Percentiles rank a stretch among this genome's conserved stretches.
Evolutionary conservation across 2,113 vertebrate species (phyloP).

Genomic region (Noturus placidus): DNA sequence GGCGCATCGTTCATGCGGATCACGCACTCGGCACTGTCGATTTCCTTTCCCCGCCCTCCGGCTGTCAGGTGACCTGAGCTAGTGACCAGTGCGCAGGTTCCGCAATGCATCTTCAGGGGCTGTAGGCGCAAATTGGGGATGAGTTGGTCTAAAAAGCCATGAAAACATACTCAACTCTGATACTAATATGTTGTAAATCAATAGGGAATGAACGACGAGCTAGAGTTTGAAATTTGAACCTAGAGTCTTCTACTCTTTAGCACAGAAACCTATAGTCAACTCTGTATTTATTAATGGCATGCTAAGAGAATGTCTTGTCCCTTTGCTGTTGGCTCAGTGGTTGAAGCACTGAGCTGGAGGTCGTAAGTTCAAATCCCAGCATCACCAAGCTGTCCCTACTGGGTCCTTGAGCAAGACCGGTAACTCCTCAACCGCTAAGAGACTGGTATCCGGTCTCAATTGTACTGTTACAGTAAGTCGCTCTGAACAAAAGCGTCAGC

Average conservation of each 20-base stretch:
- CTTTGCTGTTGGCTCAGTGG: neutral
- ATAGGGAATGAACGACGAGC: neutral
- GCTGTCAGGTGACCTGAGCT: slow-evolving; percentile 91
- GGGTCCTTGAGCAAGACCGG: neutral
- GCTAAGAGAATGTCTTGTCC: neutral
- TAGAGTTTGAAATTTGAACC: neutral
- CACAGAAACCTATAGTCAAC: neutral
- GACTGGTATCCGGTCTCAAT: neutral
- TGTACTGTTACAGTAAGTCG: neutral
- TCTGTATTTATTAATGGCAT: neutral
- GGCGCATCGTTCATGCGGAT: slow-evolving; percentile 98
- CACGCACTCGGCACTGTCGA: slow-evolving; percentile 89
- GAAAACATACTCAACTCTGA: neutral
- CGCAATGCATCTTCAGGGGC: slow-evolving; percentile 93
- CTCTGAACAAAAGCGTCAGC: neutral
- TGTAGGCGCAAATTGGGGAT: slow-evolving; percentile 54
- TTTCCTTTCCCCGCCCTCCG: slow-evolving; percentile 79
- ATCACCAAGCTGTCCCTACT: neutral
- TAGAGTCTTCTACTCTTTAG: neutral
- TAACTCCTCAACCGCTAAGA: neutral
- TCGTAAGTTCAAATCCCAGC: neutral
- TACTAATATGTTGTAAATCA: neutral
- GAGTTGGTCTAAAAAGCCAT: neutral
- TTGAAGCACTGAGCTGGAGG: neutral
- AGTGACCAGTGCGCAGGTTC: slow-evolving; percentile 88